A percentile compares a stretch with the other conserved stretches of the same genome.
phyloP scores from a whole-genome alignment of 2,797 vertebrate genomes.

The Clamator glandarius region DNA sequence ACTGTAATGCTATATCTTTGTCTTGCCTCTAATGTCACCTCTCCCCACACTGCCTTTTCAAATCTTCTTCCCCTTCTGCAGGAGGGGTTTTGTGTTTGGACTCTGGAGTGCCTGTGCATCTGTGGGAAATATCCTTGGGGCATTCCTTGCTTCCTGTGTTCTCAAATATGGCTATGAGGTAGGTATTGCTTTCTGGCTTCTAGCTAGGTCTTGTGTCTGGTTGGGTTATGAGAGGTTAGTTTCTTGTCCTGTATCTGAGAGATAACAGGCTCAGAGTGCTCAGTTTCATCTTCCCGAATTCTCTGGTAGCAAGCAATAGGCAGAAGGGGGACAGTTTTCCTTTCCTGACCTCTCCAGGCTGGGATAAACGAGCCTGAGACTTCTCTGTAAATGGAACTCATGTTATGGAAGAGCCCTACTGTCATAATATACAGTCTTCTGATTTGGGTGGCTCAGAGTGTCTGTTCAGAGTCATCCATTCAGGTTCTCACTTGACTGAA shows the following conservation, averaged over 20 bases:
- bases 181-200: constrained; percentile 29
- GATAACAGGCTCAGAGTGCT: neutral
- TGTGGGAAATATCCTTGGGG: constrained; percentile 97
- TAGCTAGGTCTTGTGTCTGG: neutral
- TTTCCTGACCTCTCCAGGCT: neutral
- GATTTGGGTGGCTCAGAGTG: neutral
- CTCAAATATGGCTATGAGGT: constrained; percentile 97
- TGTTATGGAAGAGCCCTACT: neutral
- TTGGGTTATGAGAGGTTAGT: neutral
- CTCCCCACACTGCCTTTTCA: accelerated
- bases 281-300: neutral
- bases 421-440: neutral
- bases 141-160: constrained; percentile 93
- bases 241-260: neutral
- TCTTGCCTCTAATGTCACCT: neutral
- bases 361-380: neutral
- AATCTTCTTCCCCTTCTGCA: constrained; percentile 37
- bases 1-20: neutral
- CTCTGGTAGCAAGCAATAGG: neutral
- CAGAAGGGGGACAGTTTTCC: neutral
- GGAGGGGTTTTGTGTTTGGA: constrained; percentile 92
- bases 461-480: neutral
- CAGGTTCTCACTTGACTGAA: neutral
- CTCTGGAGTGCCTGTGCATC: constrained; percentile 98
- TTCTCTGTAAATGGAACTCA: neutral